phyloP scores from a whole-genome alignment of 2,888 invertebrate genomes.

The Drosophila buzzatii region DNA sequence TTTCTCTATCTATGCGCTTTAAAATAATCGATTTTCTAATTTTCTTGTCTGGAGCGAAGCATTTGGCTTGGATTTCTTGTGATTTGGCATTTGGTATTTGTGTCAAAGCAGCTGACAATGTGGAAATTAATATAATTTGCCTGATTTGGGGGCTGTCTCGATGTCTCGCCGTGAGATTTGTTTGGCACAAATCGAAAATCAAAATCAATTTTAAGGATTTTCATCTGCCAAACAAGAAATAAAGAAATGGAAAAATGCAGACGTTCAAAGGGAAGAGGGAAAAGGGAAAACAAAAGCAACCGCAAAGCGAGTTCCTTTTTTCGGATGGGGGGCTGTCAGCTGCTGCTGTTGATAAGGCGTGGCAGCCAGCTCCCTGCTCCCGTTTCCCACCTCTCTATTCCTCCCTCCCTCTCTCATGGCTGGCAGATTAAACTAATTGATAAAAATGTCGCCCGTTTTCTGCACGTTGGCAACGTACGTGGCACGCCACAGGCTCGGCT shows the following conservation, averaged over 20 bases:
- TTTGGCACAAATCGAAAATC: conserved; percentile 69
- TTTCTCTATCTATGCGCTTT: conserved; percentile 41
- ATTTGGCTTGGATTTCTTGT: conserved; percentile 49
- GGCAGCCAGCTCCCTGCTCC: neutral
- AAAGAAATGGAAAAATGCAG: neutral
- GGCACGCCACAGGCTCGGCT: conserved; percentile 45
- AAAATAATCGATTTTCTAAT: conserved; percentile 75
- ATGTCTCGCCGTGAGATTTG: conserved; percentile 66
- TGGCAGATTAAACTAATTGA: conserved; percentile 79
- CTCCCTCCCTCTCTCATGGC: neutral
- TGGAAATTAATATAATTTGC: conserved; percentile 80
- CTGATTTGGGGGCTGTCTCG: conserved; percentile 65
- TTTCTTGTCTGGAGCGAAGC: conserved; percentile 39
- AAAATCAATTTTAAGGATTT: conserved; percentile 75
- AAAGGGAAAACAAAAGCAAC: conserved; percentile 33
- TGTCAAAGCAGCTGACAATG: conserved; percentile 75
- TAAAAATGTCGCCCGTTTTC: conserved; percentile 77
- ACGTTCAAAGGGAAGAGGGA: neutral
- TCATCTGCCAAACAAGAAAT: conserved; percentile 19
- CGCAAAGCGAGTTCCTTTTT: conserved; percentile 24
- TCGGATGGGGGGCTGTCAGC: conserved; percentile 53
- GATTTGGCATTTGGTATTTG: conserved; percentile 58
- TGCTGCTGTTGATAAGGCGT: conserved; percentile 58
- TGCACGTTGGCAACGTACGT: conserved; percentile 64
- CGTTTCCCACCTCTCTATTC: neutral